Percentiles rank a stretch among this genome's conserved stretches.
These are phyloP conservation scores for Recurvirostra avosetta DNA, from an alignment of 2,113 vertebrate genomes.

Conservation along the genomic window DNA sequence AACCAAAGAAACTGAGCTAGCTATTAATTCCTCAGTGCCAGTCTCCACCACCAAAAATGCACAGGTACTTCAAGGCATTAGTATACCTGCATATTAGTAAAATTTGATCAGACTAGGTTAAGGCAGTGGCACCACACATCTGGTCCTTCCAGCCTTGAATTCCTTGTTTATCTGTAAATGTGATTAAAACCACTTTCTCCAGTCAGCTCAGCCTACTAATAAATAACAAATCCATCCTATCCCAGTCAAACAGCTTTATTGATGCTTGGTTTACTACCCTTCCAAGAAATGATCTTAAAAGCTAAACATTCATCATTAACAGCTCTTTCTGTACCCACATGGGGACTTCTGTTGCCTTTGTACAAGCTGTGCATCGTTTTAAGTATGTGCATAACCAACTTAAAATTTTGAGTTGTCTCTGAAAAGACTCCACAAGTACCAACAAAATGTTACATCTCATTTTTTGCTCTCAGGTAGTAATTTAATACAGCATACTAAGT, in stretches of 20 bases:
- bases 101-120: background rate
- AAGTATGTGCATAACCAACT: background rate
- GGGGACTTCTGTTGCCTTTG: background rate
- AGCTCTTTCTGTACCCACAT: background rate
- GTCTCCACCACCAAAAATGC: background rate
- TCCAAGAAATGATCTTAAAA: background rate
- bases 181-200: background rate
- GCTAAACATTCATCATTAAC: background rate
- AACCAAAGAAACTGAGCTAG: background rate
- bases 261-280: background rate
- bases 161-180: background rate
- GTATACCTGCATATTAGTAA: too few species aligned
- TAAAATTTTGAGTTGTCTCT: background rate
- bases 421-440: background rate
- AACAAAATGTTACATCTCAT: background rate
- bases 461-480: background rate
- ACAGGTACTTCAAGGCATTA: background rate
- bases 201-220: background rate
- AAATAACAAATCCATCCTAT: background rate
- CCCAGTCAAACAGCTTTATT: background rate
- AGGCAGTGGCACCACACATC: background rate
- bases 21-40: background rate
- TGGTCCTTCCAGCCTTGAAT: background rate
- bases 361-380: fast-evolving
- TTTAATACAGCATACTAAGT: background rate